phyloP scores from a whole-genome alignment of 2,888 invertebrate genomes.

The Dermolepida albohirtum region DNA sequence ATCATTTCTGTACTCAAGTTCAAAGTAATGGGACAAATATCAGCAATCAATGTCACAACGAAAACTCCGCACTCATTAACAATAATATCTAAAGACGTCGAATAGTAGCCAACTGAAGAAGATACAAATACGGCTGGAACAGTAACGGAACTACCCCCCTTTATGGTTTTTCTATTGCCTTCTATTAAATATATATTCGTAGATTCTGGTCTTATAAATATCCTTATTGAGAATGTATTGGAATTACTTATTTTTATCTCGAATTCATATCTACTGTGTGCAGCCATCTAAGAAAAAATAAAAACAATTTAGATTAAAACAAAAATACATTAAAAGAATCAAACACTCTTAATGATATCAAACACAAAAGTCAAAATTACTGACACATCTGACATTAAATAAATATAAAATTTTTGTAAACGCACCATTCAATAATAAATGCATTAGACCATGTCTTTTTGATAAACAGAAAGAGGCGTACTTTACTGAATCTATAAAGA shows the following conservation, averaged over 20 bases:
- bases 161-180: slow-evolving; percentile 11
- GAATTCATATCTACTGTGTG: slow-evolving; percentile 16
- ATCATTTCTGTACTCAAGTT: background rate
- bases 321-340: no score
- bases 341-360: no score
- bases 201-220: slow-evolving; percentile 9
- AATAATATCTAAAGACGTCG: slow-evolving; percentile 19
- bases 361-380: no score
- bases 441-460: no score
- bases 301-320: background rate
- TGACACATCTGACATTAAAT: no score
- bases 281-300: slow-evolving; percentile 17
- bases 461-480: no score
- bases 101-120: slow-evolving; percentile 18
- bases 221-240: slow-evolving; percentile 10
- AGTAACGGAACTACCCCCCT: background rate
- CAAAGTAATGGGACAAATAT: slow-evolving; percentile 7
- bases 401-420: no score
- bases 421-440: no score
- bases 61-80: slow-evolving; percentile 21
- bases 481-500: no score
- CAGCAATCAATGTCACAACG: slow-evolving; percentile 13
- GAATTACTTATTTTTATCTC: slow-evolving; percentile 20
- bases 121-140: slow-evolving; percentile 8
- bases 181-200: slow-evolving; percentile 5